Evolutionary conservation across 2,113 vertebrate species (phyloP).

Genomic region (Nyctibius bracteatus): DNA sequence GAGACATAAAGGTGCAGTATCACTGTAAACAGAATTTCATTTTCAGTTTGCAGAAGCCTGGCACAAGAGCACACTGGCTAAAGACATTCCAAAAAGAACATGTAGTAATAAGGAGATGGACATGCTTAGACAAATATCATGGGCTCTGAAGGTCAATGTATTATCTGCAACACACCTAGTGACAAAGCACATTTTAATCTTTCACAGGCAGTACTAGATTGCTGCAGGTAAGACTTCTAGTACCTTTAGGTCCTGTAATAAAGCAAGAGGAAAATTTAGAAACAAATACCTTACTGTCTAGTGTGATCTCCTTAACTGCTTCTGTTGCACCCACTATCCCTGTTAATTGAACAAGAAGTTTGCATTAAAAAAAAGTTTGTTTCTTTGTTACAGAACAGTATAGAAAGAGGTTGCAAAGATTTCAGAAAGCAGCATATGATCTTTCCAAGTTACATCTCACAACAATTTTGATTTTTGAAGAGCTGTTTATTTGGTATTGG

Average conservation of each 20-base stretch:
- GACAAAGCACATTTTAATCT: not conserved
- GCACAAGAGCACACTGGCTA: not conserved
- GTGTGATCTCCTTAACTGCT: conserved; percentile 87
- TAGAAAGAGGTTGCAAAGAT: not conserved
- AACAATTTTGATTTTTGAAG: not conserved
- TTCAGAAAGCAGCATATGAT: not conserved
- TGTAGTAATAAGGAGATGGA: not conserved
- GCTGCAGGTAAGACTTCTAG: not conserved
- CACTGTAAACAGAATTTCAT: not conserved
- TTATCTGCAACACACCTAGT: not conserved
- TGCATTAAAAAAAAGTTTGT: not conserved
- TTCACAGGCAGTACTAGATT: not conserved
- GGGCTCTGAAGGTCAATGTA: not conserved
- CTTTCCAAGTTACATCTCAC: not conserved
- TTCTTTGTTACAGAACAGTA: not conserved
- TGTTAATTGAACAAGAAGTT: conserved; percentile 51
- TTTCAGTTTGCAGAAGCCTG: not conserved
- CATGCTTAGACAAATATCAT: not conserved
- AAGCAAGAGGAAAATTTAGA: not conserved
- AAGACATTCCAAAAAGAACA: not conserved
- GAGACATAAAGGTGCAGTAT: not conserved
- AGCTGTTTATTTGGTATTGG: not conserved
- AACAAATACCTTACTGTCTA: conserved; percentile 90
- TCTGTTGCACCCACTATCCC: conserved; percentile 85
- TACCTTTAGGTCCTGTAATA: not conserved